A percentile compares a stretch with the other conserved stretches of the same genome.
These are phyloP conservation scores for Hydropotes inermis DNA, from an alignment of 2,113 vertebrate genomes.

Conservation along the genomic window DNA sequence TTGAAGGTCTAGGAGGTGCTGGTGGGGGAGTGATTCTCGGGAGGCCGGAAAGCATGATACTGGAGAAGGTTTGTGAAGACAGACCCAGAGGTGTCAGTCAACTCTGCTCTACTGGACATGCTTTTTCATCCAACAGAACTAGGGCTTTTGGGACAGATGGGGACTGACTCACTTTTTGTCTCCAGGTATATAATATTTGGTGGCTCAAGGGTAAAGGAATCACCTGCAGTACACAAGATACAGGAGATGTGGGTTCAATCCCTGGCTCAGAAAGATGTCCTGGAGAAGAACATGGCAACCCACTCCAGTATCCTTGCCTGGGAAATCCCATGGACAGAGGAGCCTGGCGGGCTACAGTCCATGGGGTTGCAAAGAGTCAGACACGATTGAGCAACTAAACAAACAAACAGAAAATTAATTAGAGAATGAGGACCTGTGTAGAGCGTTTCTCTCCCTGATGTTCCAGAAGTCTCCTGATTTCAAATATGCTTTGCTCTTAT, in stretches of 20 bases:
- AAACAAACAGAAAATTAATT: background rate
- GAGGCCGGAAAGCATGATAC: background rate
- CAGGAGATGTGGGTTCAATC: background rate
- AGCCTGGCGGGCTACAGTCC: background rate
- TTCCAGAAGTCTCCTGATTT: background rate
- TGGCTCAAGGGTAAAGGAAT: background rate
- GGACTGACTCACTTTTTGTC: background rate
- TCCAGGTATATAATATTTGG: background rate
- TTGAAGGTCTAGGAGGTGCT: background rate
- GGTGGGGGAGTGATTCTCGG: background rate
- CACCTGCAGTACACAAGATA: background rate
- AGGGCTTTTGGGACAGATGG: background rate
- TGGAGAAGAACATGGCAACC: background rate
- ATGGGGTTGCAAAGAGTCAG: background rate
- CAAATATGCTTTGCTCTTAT: background rate
- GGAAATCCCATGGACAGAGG: background rate
- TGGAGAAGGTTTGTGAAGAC: background rate
- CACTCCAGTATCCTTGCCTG: background rate
- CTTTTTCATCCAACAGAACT: background rate
- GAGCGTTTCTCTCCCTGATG: background rate
- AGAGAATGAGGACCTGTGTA: background rate
- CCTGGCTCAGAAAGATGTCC: background rate
- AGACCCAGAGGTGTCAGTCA: background rate
- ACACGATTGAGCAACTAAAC: background rate
- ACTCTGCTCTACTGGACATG: background rate